Evolutionary conservation across 2,888 invertebrate genomes (phyloP).

Genomic region (Tipula unca): DNA sequence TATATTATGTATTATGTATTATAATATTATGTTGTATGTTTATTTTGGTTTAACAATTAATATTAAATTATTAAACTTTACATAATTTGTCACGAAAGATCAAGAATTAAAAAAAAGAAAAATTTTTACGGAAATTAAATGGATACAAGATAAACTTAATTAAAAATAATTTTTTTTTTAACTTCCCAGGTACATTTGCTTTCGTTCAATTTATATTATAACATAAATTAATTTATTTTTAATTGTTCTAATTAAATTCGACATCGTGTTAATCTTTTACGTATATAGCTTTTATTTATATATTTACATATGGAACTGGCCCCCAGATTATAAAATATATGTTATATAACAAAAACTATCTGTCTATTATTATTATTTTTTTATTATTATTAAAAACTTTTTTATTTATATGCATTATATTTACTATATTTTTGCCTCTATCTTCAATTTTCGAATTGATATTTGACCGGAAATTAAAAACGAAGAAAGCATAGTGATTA

Average conservation of each 20-base stretch:
- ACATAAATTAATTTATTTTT: not conserved
- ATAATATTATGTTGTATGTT: not conserved
- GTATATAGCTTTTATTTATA: too few relatives aligned
- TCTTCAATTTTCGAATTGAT: not conserved
- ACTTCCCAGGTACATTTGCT: not conserved
- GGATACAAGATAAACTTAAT: not conserved
- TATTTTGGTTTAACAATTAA: not conserved
- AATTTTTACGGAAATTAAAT: not conserved
- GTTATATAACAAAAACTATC: not conserved
- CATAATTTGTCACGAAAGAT: not conserved
- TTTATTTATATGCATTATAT: not conserved
- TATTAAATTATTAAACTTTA: not conserved
- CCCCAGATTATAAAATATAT: too few relatives aligned
- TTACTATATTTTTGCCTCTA: not conserved
- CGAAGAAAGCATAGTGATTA: conserved; percentile 27
- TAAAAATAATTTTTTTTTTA: not conserved
- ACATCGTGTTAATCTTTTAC: too few relatives aligned
- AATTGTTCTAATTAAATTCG: not conserved
- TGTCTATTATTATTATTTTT: not conserved
- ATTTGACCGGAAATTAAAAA: conserved; percentile 26
- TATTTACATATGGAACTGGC: too few relatives aligned
- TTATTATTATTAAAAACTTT: not conserved
- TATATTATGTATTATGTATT: not conserved
- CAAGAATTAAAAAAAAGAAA: not conserved
- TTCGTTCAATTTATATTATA: not conserved